phyloP scores from a whole-genome alignment of 2,113 vertebrate species.

The Oncorhynchus kisutch region DNA sequence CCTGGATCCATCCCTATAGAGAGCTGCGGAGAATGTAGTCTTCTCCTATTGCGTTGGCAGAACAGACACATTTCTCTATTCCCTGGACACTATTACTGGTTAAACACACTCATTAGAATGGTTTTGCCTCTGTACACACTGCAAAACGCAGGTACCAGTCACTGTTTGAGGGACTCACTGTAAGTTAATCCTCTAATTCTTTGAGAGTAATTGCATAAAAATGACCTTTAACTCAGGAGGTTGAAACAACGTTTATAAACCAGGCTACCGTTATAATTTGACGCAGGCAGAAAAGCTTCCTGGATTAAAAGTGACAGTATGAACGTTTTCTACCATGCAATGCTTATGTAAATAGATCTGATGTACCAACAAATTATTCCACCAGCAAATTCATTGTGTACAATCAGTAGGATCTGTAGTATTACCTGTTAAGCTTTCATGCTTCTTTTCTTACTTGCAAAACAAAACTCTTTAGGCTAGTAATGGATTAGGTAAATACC shows the following conservation, averaged over 20 bases:
- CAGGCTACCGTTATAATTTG: not conserved
- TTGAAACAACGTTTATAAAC: not conserved
- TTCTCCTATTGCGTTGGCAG: conserved; percentile 54
- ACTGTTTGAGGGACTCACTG: conserved; percentile 42
- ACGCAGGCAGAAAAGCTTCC: not conserved
- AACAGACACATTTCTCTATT: conserved; percentile 53
- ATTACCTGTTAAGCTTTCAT: not conserved
- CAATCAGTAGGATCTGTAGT: conserved; percentile 1
- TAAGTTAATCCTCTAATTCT: conserved; percentile 26
- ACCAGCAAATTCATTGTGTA: not conserved
- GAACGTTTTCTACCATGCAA: not conserved
- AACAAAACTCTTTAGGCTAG: conserved; percentile 9
- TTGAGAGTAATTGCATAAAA: conserved; percentile 22
- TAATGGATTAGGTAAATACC: conserved; percentile 15
- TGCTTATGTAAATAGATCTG: not conserved
- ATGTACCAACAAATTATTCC: not conserved
- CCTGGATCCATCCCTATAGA: conserved; percentile 47
- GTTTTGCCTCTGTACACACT: conserved; percentile 55
- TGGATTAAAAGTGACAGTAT: not conserved
- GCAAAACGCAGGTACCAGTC: conserved; percentile 30
- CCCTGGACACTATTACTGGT: conserved; percentile 51
- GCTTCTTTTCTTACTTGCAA: not conserved
- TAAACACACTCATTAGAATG: conserved; percentile 64
- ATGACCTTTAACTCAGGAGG: conserved; percentile 4
- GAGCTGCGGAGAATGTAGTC: conserved; percentile 52